Conservation (phyloP, 2,888 invertebrate genomes). For the Eupeodes luniger region DNA sequence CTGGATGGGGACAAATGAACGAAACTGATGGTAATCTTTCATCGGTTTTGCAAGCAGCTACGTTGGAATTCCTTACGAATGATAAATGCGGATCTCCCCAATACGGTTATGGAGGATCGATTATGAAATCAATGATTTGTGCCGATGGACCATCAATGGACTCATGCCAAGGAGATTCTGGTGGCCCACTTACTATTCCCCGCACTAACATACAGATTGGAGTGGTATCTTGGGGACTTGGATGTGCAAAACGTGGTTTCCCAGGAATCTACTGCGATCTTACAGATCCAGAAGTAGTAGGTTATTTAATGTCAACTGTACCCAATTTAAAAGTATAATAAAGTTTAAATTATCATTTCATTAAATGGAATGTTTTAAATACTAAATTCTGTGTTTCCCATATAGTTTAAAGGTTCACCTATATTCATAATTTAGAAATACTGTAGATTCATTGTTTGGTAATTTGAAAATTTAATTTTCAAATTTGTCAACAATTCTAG, state of each 20-base stretch:
- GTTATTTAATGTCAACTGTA: too few relatives aligned
- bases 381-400: too few relatives aligned
- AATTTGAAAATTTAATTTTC: too few relatives aligned
- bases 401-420: too few relatives aligned
- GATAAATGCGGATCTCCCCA: background rate
- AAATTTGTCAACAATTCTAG: too few relatives aligned
- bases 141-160: background rate
- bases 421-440: too few relatives aligned
- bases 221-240: background rate
- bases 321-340: too few relatives aligned
- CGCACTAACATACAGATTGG: background rate
- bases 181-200: background rate
- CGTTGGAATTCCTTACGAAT: fast-evolving
- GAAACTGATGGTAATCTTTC: background rate
- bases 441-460: too few relatives aligned
- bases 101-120: background rate
- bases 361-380: too few relatives aligned
- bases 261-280: constrained; percentile 1
- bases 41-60: background rate
- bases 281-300: background rate
- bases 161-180: constrained; percentile 24
- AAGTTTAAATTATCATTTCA: too few relatives aligned
- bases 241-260: background rate
- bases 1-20: background rate
- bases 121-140: background rate